phyloP scores from a whole-genome alignment of 2,113 vertebrate species.

The Fulmarus glacialis region DNA sequence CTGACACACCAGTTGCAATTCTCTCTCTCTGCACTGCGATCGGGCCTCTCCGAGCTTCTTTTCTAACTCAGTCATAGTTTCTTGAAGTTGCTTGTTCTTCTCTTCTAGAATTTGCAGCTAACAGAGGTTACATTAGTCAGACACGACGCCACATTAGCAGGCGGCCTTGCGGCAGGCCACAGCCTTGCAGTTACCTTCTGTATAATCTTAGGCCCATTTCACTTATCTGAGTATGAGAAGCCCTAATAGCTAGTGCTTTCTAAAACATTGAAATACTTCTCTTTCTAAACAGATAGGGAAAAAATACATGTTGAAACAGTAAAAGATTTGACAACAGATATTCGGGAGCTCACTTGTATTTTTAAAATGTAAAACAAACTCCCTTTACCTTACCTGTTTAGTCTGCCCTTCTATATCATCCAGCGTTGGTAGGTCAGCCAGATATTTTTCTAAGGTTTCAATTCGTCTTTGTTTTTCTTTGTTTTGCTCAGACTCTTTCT shows the following conservation, averaged over 20 bases:
- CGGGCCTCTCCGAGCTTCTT: constrained; percentile 78
- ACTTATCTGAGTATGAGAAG: background rate
- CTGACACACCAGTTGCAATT: constrained; percentile 83
- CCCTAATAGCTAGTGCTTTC: background rate
- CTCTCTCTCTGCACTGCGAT: constrained; percentile 81
- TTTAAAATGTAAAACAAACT: background rate
- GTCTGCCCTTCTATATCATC: constrained; percentile 88
- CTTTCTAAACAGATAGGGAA: background rate
- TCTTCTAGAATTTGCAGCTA: constrained; percentile 87
- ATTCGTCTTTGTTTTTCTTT: constrained; percentile 93
- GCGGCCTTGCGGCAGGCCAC: background rate
- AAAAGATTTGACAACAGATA: background rate
- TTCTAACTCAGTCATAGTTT: constrained; percentile 75
- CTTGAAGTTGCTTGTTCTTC: constrained; percentile 83
- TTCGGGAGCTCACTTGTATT: background rate
- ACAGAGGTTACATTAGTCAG: constrained; percentile 21
- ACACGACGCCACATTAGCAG: background rate
- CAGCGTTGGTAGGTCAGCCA: constrained; percentile 91
- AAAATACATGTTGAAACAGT: background rate
- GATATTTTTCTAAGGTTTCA: constrained; percentile 94
- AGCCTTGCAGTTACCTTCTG: background rate
- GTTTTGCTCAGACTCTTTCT: constrained; percentile 90
- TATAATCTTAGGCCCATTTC: background rate
- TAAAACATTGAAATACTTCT: background rate
- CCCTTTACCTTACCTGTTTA: constrained; percentile 80